Percentiles rank a stretch among this genome's conserved stretches.
These are phyloP conservation scores for Camptogramma bilineatum DNA, from an alignment of 2,888 invertebrate species.

Conservation along the genomic window DNA sequence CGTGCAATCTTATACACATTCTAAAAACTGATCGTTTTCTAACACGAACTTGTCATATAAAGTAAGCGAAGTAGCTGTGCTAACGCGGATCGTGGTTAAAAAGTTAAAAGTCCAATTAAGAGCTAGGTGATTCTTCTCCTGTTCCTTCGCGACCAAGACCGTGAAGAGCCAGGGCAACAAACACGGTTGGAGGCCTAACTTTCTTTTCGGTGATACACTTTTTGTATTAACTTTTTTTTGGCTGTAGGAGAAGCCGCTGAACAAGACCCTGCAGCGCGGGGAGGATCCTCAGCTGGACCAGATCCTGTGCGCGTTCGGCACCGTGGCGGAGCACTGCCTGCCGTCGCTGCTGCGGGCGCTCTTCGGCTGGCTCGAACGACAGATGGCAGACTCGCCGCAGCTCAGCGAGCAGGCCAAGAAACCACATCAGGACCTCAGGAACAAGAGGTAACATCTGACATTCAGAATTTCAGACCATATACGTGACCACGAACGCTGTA, in stretches of 20 bases:
- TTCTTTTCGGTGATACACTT: too few species aligned
- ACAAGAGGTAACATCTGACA: conserved; percentile 68
- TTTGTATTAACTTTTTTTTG: too few species aligned
- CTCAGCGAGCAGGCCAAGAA: conserved; percentile 81
- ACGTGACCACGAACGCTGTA: too few species aligned
- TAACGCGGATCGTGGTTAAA: neutral
- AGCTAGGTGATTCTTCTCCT: too few species aligned
- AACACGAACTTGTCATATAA: too few species aligned
- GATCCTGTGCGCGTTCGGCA: conserved; percentile 95
- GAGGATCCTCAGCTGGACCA: conserved; percentile 98
- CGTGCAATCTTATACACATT: too few species aligned
- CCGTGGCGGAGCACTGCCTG: conserved; percentile 98
- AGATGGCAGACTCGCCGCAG: conserved; percentile 89
- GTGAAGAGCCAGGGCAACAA: too few species aligned
- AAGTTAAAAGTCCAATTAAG: too few species aligned
- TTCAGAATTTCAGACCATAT: neutral
- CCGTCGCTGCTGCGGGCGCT: conserved; percentile 96
- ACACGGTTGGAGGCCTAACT: too few species aligned
- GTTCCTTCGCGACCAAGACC: too few species aligned
- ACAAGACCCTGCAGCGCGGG: conserved; percentile 97
- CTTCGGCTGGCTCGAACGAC: conserved; percentile 97
- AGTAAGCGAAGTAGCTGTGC: too few species aligned
- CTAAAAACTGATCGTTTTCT: too few species aligned
- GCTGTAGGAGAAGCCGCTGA: conserved; percentile 95
- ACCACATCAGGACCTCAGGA: conserved; percentile 83